Evolutionary conservation across 2,113 vertebrate genomes (phyloP).

Genomic region (Eolophus roseicapilla): DNA sequence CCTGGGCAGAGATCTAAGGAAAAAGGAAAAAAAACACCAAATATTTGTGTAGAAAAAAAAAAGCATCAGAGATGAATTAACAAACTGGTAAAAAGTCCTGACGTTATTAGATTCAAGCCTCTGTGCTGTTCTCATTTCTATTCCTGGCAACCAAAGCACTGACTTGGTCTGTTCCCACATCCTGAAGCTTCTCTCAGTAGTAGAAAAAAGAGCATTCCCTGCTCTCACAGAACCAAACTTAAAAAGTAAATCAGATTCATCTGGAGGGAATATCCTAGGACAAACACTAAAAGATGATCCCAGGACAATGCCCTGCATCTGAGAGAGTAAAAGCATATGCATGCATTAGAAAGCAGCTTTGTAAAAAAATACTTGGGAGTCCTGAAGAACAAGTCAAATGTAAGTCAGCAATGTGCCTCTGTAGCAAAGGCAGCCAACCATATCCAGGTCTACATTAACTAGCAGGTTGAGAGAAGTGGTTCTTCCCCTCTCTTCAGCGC

Average conservation of each 20-base stretch:
- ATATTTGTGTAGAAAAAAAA: background rate
- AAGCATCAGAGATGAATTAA: background rate
- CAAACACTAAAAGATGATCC: background rate
- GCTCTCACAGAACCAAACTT: background rate
- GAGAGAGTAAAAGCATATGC: background rate
- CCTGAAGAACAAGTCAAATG: background rate
- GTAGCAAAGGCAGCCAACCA: background rate
- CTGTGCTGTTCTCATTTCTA: background rate
- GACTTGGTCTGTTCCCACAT: conserved; percentile 9
- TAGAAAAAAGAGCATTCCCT: background rate
- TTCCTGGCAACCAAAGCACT: conserved; percentile 13
- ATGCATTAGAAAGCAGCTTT: background rate
- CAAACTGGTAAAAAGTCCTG: background rate
- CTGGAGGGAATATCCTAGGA: background rate
- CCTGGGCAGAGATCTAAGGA: conserved; percentile 94
- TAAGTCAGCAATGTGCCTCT: background rate
- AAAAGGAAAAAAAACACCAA: background rate
- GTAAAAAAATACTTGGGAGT: background rate
- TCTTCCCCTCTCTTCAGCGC: background rate
- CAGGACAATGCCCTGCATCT: background rate
- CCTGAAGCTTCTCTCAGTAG: background rate
- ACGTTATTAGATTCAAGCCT: background rate
- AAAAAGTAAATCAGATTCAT: background rate
- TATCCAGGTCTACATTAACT: background rate
- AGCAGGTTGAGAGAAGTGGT: background rate